A percentile compares a stretch with the other conserved stretches of the same genome.
Evolutionary conservation across 2,888 invertebrate species (phyloP).

Genomic region (Morpho deidamia): DNA sequence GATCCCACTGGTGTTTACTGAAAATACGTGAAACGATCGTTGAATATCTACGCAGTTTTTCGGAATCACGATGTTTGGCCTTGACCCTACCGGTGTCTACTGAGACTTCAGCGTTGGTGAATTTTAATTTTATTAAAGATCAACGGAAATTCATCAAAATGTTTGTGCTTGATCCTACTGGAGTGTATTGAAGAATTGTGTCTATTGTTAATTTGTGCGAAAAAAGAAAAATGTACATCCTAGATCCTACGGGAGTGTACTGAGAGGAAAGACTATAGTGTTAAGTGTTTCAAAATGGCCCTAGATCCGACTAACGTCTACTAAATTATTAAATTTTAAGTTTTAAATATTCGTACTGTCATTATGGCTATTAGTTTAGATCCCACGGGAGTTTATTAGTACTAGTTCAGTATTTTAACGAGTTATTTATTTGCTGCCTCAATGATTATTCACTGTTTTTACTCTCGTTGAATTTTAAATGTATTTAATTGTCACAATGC

Average conservation of each 20-base stretch:
- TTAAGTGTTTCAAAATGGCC: constrained; percentile 31
- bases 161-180: constrained; percentile 63
- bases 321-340: constrained; percentile 28
- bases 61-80: constrained; percentile 31
- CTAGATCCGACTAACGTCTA: constrained; percentile 41
- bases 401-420: constrained; percentile 33
- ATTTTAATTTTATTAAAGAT: constrained; percentile 18
- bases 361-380: constrained; percentile 53
- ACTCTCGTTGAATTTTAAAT: constrained; percentile 23
- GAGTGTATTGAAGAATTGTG: constrained; percentile 53
- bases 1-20: constrained; percentile 28
- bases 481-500: constrained; percentile 35
- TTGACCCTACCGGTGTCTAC: constrained; percentile 67
- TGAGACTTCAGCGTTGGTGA: constrained; percentile 29
- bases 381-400: constrained; percentile 60
- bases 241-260: constrained; percentile 70
- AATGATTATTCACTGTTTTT: constrained; percentile 27
- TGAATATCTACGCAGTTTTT: constrained; percentile 7
- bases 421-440: background rate
- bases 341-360: constrained; percentile 27
- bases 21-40: constrained; percentile 10
- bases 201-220: constrained; percentile 29
- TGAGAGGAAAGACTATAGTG: constrained; percentile 38
- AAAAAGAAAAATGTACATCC: constrained; percentile 58
- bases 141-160: constrained; percentile 40